A percentile compares a stretch with the other conserved stretches of the same genome.
phyloP scores from a whole-genome alignment of 1,140 invertebrate species.

The Melipona quadrifasciata region DNA sequence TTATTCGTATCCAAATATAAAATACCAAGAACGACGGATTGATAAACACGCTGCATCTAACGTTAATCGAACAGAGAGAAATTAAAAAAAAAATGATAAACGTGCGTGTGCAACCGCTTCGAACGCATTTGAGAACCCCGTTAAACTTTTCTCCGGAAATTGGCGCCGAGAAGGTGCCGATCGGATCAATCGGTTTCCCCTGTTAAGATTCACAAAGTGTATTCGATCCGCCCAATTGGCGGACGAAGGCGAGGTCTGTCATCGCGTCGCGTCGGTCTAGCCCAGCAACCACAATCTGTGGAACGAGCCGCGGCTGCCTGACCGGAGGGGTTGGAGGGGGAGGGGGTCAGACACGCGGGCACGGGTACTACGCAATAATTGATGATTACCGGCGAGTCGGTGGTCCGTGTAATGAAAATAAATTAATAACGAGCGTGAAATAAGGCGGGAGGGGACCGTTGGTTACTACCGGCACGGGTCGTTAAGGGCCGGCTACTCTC shows the following conservation, averaged over 20 bases:
- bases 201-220: conserved; percentile 30
- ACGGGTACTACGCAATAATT: conserved; percentile 72
- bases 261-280: not conserved
- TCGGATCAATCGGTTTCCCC: not conserved
- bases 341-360: conserved; percentile 25
- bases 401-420: conserved; percentile 74
- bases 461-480: conserved; percentile 18
- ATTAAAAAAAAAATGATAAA: not conserved
- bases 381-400: conserved; percentile 71
- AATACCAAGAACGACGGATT: not conserved
- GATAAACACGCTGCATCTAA: not conserved
- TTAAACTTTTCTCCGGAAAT: conserved; percentile 1
- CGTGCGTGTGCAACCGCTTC: no score
- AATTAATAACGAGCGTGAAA: conserved; percentile 75
- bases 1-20: no score
- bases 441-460: conserved; percentile 39
- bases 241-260: conserved; percentile 47
- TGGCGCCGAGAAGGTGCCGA: not conserved
- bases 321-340: conserved; percentile 13
- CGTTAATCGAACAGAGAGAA: not conserved
- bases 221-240: conserved; percentile 57
- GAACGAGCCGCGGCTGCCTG: not conserved
- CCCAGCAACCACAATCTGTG: conserved; percentile 57
- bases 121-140: no score
- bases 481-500: conserved; percentile 30